Evolutionary conservation across 2,797 vertebrate species (phyloP), one percentile per base, ranked within the genome.

Genomic region (Premnoplex brunnescens): DNA sequence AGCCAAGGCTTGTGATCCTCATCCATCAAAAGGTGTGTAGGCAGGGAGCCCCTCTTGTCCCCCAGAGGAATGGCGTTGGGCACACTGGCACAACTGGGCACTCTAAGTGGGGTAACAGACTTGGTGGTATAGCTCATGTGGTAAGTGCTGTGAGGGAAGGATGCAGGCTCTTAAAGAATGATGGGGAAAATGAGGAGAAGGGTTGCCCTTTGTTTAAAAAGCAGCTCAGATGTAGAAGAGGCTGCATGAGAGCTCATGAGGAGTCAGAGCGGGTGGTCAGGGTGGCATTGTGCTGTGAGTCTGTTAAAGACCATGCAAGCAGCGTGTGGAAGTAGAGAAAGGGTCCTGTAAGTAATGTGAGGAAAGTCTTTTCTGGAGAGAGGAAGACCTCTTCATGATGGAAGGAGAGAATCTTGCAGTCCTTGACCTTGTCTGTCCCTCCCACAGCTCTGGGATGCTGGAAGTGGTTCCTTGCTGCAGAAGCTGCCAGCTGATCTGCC

Each of bases 361-460:
- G 56, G 10, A 10, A 36, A 39, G 30, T 21, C 18, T 77, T 77
- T 36, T 56, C 30, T 81, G 48, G 46, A 34, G 26, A 73, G 60
- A 48, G 27, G 14, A 44, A 68, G 37, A 12, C 76, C 5, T 71
- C 4, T 17, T 85, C 51, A 56, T 75, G 30, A 8, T 39, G 36
- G 30, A 49, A 92, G 30, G n/a, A 30, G 59, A 62, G n/a, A 68
- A n/a, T 51, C 41, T 27, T 23, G 36, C 83, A 28, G 54, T 34
- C 26, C 55, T 54, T 91, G 30, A 88, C 48, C 37, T 78, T 95
- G 44, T 96, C 72, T 94, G n/a, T 77, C 71, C 51, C 79, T 77
- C 68, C 51, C 79, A 67, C 97, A 99, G 99, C 98, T 99, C 11
- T 99, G 99, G 99, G 97, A 99, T 55, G 99, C 99, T 7, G 95